phyloP scores from a whole-genome alignment of 2,888 invertebrate genomes.

The Pyralis farinalis region DNA sequence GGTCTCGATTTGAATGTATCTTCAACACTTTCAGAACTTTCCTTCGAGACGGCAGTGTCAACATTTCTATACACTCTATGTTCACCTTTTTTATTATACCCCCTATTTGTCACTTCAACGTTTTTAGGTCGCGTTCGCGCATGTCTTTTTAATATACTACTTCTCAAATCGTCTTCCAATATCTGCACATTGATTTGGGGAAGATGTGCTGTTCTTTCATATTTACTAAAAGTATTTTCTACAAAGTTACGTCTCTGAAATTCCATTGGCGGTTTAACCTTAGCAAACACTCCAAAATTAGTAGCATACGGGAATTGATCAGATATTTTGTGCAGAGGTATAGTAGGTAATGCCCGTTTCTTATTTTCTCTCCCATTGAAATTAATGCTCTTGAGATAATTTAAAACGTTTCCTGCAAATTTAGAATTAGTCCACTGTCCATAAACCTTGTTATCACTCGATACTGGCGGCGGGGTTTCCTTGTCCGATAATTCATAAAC shows the following conservation, averaged over 20 bases:
- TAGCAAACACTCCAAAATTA: conserved; percentile 41
- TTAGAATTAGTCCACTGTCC: conserved; percentile 65
- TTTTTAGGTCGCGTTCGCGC: conserved; percentile 40
- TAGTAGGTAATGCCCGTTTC: conserved; percentile 44
- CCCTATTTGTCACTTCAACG: conserved; percentile 54
- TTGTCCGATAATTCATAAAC: conserved; percentile 34
- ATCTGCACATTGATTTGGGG: conserved; percentile 61
- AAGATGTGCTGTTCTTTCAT: conserved; percentile 37
- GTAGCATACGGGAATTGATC: conserved; percentile 59
- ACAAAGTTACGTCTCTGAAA: conserved; percentile 45
- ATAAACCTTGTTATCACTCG: conserved; percentile 44
- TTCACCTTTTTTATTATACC: conserved; percentile 29
- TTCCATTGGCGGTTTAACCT: conserved; percentile 41
- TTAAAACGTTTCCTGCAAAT: conserved; percentile 59
- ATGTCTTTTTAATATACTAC: conserved; percentile 46
- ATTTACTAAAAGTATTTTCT: conserved; percentile 32
- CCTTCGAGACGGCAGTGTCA: conserved; percentile 21
- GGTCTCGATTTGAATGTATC: conserved; percentile 5
- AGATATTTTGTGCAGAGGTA: conserved; percentile 48
- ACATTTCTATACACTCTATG: conserved; percentile 44
- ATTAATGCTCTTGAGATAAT: conserved; percentile 60
- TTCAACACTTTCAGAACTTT: conserved; percentile 24
- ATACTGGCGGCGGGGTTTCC: conserved; percentile 49
- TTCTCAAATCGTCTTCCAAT: conserved; percentile 47
- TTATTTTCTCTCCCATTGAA: conserved; percentile 39